Evolutionary conservation across 2,888 invertebrate species (phyloP), one percentile per base, ranked within the genome.

Genomic region (Heteromyza rotundicornis): DNA sequence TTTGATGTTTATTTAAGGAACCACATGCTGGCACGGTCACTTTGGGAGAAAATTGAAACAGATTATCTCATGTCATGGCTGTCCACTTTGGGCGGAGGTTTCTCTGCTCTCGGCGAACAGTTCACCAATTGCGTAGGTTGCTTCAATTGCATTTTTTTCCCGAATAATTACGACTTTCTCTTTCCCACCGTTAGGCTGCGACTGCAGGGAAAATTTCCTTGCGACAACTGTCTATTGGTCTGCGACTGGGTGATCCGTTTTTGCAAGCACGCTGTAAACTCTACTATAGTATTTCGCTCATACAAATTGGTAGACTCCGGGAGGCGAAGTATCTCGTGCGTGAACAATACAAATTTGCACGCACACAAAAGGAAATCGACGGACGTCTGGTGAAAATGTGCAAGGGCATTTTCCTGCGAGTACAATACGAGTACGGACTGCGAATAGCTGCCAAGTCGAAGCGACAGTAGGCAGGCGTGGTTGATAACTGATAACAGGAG

Each of bases 21-120:
- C 71, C 75, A 84, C 40, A 84, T 84, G 71, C 74, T 87, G 36
- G 80, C 80, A 16, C 67, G 75, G 51, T 81, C 87, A 73, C 79
- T 86, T 2, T 78, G 89, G 85, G 90, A 89, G 68, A 86, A 87
- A 70, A 86, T 90, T 66, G 94, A 95, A 83, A 84, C 93, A 70
- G 94, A 95, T 70, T 88, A 92, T 83, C 87, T 93, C 24, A 89
- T 97, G 86, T 95, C 96, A 17, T 96, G 96, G 95, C 84, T 98
- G 22, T 98, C 97, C 19, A 98, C 98, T 1, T 86, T 98, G 16
- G 98, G 98, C 2, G 98, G 98, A 52, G 98, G 96, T 1, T 98
- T 94, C 82, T 98, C 98, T 1, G 94, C 97, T 1, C 85, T 98
- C 58, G 98, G 98, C 1, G 97, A 98, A 79, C 89, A 92, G 75